Base-by-base conservation (phyloP, 2,888 invertebrate species). In the Nowickia ferox region DNA sequence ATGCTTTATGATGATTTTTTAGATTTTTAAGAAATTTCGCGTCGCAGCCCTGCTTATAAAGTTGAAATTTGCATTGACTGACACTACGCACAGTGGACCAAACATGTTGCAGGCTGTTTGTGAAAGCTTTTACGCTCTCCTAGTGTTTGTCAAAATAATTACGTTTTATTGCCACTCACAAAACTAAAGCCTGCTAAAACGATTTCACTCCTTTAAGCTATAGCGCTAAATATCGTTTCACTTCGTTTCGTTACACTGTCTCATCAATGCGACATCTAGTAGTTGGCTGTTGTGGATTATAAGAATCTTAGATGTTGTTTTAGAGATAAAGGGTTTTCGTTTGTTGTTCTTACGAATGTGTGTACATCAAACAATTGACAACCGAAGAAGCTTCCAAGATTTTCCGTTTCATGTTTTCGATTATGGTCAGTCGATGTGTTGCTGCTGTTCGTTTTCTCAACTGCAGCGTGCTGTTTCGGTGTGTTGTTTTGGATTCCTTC, bases 321-420 rank as follows among this genome's bases (percentile, higher is more conserved):
- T 46, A 76, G 81, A 86, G 88, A 88, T 88, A 88, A 88, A 87
- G 85, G 61, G 71, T 75, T 75, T 69, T 22, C 42, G 51, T 38
- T 82, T 65, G 77, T 66, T 51, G 59, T 66, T 72, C 15, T n/a
- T 40, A 15, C 61, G 53, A 57, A 44, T 75, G 86, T 30, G 30
- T 30, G 30, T 86, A 87, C 87, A 87, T 87, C 87, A 87, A 87
- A 84, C 84, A 87, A 84, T 74, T 87, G 88, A 87, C 87, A 88
- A 51, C 38, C 77, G 38, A 77, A 77, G 71, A 72, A 72, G 77
- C 83, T 83, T 72, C 77, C 57, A 65, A 83, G 76, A 69, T 76
- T 76, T 80, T 53, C 17, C 40, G 17, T 42, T 57, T 48, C 22
- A 71, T 68, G 48, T 68, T 48, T 59, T 59, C 57, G 66, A 66